Base-by-base conservation (phyloP, 2,888 invertebrate genomes). In the Dicyrtomina minuta region DNA sequence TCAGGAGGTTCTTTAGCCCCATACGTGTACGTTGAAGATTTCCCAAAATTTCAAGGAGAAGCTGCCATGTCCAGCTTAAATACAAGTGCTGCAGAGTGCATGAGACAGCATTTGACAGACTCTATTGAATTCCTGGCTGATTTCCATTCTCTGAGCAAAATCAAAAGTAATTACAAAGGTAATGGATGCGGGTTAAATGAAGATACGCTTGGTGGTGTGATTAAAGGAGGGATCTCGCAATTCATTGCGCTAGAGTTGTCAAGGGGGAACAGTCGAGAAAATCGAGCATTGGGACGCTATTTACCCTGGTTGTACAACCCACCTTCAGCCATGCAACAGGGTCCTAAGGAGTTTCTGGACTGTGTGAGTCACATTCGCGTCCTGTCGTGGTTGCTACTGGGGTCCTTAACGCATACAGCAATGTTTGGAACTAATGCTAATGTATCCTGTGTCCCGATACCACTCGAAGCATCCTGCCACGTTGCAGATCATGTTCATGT, bases 401-500 rank as follows among this genome's bases (percentile, higher is more conserved):
- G 98, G 49, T 93, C 97, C n/a, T 86, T 99, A 68, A 93, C 90
- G 66, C 93, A 93, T 82, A 89, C 90, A 56, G 89, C 91, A 0
- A 84, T 92, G 79, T 87, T 88, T 73, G 85, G 86, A 71, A 79
- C 80, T 12, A 82, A 81, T 70, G 82, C 83, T n/a, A 79, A 83
- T 56, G 87, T 88, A 64, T 77, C 69, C 27, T 87, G 86, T 78
- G 91, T 91, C 79, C 96, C 98, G 0, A 90, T 99, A 75, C 96
- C 97, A 4, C 91, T 96, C 81, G 97, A 98, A 83, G 93, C 94
- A 58, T 93, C 94, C 60, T 93, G 94, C 80, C 93, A 96, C 83
- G 92, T 99, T 80, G 96, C 97, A 51, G 98, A 99, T 84, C 96
- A 97, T 81, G 90, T 99, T 76, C 95, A 97, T 87, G 90, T 92